Base-by-base conservation (phyloP, 2,888 invertebrate genomes). In the Caenorhabditis drosophilae region DNA sequence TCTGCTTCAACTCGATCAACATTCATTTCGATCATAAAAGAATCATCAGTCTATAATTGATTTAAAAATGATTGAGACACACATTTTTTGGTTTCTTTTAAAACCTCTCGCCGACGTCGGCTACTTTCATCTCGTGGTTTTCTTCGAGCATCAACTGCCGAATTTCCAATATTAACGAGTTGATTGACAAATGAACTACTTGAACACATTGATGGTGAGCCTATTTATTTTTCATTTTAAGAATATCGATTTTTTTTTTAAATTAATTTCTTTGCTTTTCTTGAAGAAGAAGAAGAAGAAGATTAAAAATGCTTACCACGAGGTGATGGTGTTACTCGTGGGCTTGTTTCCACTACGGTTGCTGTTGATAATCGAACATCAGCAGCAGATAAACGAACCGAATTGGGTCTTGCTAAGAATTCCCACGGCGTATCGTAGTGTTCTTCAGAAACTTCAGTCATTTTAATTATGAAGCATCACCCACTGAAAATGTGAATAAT, bases 381-480 rank as follows among this genome's bases (percentile, higher is more conserved):
- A 15, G 63, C 67, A 0, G 63, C 48, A 11, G 70, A 70, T 23
- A 73, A 57, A 16, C 70, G 50, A 2, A 70, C 60, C 16, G 68
- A 64, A 25, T 54, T 64, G 15, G 73, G 75, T 9, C 71, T 46
- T n/a, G 68, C 76, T 36, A 81, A 67, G 49, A 78, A 81, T 51
- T 80, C 80, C 80, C 80, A 80, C 22, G 80, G 80, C 23, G 76
- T 78, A 60, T 80, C 80, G 58, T 80, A 80, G 52, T 80, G 79
- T 31, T 76, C 79, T 58, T 79, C 79, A 16, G 54, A 53, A 3
- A 35, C 27, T 25, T 53, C 53, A 9, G 49, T 22, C 45, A 47
- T 51, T 45, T 45, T 55, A 16, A 25, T n/a, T n/a, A n/a, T n/a
- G 35, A 31, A 4, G 4, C 22, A 38, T 58, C 52, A 53, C 58